Percentiles rank a stretch among this genome's conserved stretches.
Conservation (phyloP, 2,113 vertebrate species). For the Lepus americanus region DNA sequence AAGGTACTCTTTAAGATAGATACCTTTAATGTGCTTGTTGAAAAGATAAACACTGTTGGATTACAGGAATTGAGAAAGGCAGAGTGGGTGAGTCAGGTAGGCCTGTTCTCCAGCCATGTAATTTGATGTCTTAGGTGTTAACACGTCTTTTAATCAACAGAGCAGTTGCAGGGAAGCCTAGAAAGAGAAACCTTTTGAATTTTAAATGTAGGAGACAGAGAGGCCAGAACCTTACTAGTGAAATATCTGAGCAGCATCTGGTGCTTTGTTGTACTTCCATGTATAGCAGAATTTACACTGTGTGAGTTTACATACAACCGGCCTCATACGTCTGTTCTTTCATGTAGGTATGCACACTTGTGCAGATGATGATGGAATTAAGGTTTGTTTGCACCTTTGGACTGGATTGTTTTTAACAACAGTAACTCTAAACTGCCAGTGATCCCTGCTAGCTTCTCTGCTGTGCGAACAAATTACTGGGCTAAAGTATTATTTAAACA, state of each 20-base stretch:
- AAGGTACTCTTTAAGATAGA: neutral
- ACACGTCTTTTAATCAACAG: neutral
- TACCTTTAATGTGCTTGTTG: neutral
- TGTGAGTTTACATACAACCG: neutral
- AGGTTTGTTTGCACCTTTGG: neutral
- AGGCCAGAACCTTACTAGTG: neutral
- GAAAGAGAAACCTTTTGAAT: conserved; percentile 21
- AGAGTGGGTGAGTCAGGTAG: neutral
- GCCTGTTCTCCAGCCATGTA: neutral
- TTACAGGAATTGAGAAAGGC: neutral
- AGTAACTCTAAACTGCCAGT: neutral
- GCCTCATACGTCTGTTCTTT: neutral
- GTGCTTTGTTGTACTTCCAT: neutral
- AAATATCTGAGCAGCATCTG: neutral
- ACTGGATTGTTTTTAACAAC: neutral
- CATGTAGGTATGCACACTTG: neutral
- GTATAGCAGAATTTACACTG: neutral
- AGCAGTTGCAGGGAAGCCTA: neutral
- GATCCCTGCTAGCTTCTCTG: neutral
- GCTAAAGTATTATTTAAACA: neutral
- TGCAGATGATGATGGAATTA: neutral
- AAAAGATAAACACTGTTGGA: neutral
- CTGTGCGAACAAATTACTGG: neutral
- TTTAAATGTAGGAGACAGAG: conserved; percentile 4
- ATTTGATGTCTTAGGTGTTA: conserved; percentile 37